Percentiles rank a stretch among this genome's conserved stretches.
Evolutionary conservation across 1,140 invertebrate species (phyloP).

Genomic region (Zaprionus capensis): DNA sequence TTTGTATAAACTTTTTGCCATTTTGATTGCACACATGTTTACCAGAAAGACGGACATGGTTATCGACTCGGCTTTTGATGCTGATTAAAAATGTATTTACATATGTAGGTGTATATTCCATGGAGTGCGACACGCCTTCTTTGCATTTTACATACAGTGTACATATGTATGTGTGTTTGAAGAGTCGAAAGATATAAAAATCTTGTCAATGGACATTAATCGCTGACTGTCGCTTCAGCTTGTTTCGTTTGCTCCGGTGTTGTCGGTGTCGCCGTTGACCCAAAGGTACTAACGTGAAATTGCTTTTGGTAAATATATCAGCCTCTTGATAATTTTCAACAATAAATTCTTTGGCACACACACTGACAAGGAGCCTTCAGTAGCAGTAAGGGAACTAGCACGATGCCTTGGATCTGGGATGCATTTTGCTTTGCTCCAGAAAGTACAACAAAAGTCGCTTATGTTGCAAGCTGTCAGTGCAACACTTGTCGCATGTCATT

Average conservation of each 20-base stretch:
- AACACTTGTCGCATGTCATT: conserved; percentile 82
- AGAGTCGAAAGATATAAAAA: conserved; percentile 39
- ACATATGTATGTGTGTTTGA: neutral
- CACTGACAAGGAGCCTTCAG: conserved; percentile 37
- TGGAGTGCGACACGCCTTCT: no score
- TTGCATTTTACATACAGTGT: no score
- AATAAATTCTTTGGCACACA: conserved; percentile 78
- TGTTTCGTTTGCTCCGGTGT: neutral
- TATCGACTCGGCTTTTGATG: no score
- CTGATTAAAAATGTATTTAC: no score
- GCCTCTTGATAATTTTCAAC: conserved; percentile 82
- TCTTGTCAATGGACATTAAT: conserved; percentile 60
- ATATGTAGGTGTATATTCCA: no score
- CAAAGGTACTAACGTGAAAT: conserved; percentile 75
- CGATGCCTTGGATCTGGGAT: conserved; percentile 61
- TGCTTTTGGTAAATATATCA: conserved; percentile 82
- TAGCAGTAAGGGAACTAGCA: conserved; percentile 2
- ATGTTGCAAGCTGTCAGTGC: conserved; percentile 81
- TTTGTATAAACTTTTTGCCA: no score
- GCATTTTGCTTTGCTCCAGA: conserved; percentile 75
- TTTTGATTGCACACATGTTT: no score
- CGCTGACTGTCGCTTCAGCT: conserved; percentile 52
- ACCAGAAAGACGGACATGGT: no score
- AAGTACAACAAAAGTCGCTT: conserved; percentile 82
- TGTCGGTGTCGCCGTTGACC: conserved; percentile 36